Evolutionary conservation across 2,113 vertebrate species (phyloP).

Genomic region (pig (Sus scrofa)): DNA sequence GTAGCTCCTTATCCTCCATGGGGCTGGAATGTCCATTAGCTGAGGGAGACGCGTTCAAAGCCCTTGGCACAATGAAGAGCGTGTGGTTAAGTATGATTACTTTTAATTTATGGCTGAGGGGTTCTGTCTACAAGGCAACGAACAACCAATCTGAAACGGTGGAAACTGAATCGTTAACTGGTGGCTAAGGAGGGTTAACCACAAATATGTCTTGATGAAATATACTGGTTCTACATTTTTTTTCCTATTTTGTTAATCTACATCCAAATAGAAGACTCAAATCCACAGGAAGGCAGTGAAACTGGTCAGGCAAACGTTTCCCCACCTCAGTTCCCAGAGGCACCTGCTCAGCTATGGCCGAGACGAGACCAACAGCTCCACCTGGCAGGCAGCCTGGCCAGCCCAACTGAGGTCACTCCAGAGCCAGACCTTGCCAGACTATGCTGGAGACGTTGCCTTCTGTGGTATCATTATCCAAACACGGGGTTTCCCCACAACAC

Average conservation of each 20-base stretch:
- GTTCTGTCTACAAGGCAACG: not conserved
- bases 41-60: not conserved
- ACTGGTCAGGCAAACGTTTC: not conserved
- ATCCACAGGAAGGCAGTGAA: not conserved
- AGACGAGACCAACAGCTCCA: not conserved
- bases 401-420: not conserved
- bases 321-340: not conserved
- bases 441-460: not conserved
- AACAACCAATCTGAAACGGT: not conserved
- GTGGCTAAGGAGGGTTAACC: not conserved
- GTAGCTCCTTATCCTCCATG: not conserved
- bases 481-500: accelerated
- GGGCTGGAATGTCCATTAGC: not conserved
- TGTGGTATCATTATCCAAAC: not conserved
- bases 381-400: too few relatives aligned
- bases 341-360: not conserved
- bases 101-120: not conserved
- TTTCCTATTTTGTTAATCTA: not conserved
- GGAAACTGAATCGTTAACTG: not conserved
- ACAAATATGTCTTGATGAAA: not conserved
- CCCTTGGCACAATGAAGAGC: not conserved
- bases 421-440: not conserved
- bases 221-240: not conserved
- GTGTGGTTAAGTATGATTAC: constrained; percentile 14
- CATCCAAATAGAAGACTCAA: not conserved